Evolutionary conservation across 2,888 invertebrate species (phyloP), one percentile per base, ranked within the genome.

Genomic region (Mimumesa dahlbomi): DNA sequence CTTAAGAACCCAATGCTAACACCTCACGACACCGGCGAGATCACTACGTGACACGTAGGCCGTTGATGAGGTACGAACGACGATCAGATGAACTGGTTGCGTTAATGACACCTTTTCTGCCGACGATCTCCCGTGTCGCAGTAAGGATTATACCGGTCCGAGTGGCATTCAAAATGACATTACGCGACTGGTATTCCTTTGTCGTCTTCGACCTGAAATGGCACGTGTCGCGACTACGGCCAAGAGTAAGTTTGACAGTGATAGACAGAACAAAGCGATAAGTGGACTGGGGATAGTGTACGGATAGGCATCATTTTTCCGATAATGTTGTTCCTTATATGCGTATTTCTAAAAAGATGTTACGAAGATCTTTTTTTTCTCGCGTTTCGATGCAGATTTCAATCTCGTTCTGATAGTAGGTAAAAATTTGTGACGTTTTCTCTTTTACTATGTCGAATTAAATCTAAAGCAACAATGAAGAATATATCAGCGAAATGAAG

Each of bases 1-100:
- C 62, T 58, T 72, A 48, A 61, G 63, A 68, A 59, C 29, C 53
- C 34, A 34, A 18, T 45, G 46, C 68, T 52, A 62, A 73, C 62
- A 50, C 63, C 57, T 63, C 53, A 34, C 56, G 53, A 65, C 65
- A 48, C 52, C 31, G 38, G 16, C 9, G 29, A 40, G 43, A 38
- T 57, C 21, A 43, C 16, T 59, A n/a, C 38, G 31, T 21, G 45
- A 36, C n/a, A 16, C 40, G 50, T 6, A 19, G 16, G 9, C 42
- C 21, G 25, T 31, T 46, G 58, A 56, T 25, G 62, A 50, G 36
- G 50, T 43, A 40, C 42, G 56, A 64, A 54, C 36, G 21, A 49
- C 50, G 25, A 49, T 54, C 54, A 5, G 49, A 50, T 40, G 22
- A 25, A 54, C 25, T 42, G 29, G 25, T 19, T 21, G 16, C 19